Evolutionary conservation across 2,888 invertebrate species (phyloP).

Genomic region (Sarcophaga variegata): DNA sequence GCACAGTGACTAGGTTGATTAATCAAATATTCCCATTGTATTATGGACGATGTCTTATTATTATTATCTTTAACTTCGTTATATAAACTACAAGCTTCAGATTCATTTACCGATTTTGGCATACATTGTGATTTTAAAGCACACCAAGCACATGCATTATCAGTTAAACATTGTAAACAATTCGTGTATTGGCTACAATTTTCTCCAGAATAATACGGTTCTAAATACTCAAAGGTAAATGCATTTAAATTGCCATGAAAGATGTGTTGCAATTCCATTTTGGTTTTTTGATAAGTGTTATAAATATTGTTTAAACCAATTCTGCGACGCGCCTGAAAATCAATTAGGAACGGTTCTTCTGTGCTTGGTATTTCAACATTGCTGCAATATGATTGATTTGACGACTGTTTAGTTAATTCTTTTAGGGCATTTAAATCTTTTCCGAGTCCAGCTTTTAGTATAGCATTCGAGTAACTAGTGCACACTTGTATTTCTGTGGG

Average conservation of each 20-base stretch:
- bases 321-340: conserved; percentile 86
- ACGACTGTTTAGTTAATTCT: conserved; percentile 85
- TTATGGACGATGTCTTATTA: conserved; percentile 61
- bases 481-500: conserved; percentile 89
- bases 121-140: conserved; percentile 88
- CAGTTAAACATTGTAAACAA: conserved; percentile 93
- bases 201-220: conserved; percentile 90
- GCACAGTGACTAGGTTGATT: conserved; percentile 92
- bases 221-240: conserved; percentile 93
- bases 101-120: conserved; percentile 86
- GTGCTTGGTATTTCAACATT: conserved; percentile 86
- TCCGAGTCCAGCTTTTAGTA: conserved; percentile 84
- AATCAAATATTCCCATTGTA: conserved; percentile 89
- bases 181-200: conserved; percentile 90
- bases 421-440: conserved; percentile 79
- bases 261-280: conserved; percentile 91
- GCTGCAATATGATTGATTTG: conserved; percentile 88
- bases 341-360: conserved; percentile 86
- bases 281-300: conserved; percentile 87
- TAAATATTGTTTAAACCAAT: conserved; percentile 82
- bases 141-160: conserved; percentile 96
- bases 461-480: conserved; percentile 89
- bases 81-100: conserved; percentile 82
- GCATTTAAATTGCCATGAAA: conserved; percentile 90
- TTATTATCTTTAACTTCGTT: neutral